A percentile compares a stretch with the other conserved stretches of the same genome.
Conservation (phyloP, 2,113 vertebrate species). For the Martes martes region DNA sequence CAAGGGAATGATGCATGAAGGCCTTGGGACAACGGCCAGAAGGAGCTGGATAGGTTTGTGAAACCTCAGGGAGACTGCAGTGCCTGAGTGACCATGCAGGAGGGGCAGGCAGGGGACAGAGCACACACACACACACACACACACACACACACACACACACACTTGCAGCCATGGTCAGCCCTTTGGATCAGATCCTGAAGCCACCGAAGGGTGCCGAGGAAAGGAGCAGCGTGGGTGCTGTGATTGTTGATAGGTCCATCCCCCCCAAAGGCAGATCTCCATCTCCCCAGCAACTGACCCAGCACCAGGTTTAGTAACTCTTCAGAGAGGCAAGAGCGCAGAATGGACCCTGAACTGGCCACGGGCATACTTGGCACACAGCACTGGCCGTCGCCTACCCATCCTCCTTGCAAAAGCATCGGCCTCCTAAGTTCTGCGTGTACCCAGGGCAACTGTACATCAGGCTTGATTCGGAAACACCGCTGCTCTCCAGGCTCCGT, state of each 20-base stretch:
- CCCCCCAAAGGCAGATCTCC: neutral
- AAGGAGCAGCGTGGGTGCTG: neutral
- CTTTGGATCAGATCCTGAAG: neutral
- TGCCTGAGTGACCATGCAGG: neutral
- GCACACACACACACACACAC: fast-evolving
- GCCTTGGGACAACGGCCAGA: neutral
- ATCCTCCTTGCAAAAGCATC: neutral
- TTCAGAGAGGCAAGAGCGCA: neutral
- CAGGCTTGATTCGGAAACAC: neutral
- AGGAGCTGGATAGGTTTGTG: neutral
- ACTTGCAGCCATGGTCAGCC: neutral
- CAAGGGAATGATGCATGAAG: neutral
- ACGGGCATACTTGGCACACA: neutral
- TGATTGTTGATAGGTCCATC: neutral
- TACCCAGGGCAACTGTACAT: neutral
- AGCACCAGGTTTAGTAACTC: neutral
- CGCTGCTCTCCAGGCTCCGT: neutral
- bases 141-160: neutral
- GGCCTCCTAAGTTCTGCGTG: neutral
- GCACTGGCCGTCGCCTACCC: no score
- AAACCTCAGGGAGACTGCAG: neutral
- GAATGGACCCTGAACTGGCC: neutral
- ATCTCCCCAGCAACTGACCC: neutral
- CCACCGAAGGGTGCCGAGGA: neutral
- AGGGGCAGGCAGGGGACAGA: neutral